phyloP scores from a whole-genome alignment of 1,140 invertebrate species.

The Drosophila ohnishii region DNA sequence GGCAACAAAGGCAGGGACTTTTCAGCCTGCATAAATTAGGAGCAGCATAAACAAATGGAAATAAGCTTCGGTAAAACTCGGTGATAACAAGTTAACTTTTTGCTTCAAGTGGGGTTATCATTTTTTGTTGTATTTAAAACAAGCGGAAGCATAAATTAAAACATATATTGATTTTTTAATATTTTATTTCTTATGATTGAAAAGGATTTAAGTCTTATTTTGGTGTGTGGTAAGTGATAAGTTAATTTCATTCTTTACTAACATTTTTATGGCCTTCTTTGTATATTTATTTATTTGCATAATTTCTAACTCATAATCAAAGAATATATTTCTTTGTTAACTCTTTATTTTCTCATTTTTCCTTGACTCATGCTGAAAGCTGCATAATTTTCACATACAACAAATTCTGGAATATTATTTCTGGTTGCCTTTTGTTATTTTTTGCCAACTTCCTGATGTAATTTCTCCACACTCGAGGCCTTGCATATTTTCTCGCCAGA shows the following conservation, averaged over 20 bases:
- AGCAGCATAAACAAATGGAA: constrained; percentile 25
- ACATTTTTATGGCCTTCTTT: not conserved
- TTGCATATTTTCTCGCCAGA: not conserved
- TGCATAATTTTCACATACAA: not conserved
- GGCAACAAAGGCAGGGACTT: not conserved
- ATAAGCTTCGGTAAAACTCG: constrained; percentile 6
- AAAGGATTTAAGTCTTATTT: not conserved
- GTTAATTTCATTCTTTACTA: not conserved
- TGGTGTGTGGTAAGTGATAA: not conserved
- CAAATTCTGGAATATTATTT: not conserved
- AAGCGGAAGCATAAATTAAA: not conserved
- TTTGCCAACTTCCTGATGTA: constrained; percentile 8
- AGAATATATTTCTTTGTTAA: not conserved
- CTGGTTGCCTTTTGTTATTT: not conserved
- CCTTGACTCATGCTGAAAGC: not conserved
- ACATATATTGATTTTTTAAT: not conserved
- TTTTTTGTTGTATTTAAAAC: constrained; percentile 8
- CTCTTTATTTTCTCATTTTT: not conserved
- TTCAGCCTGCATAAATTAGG: constrained; percentile 52
- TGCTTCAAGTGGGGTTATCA: constrained; percentile 34
- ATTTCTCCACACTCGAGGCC: not conserved
- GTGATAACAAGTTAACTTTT: constrained; percentile 25
- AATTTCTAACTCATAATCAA: not conserved
- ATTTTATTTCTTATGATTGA: not conserved
- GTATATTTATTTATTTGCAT: not conserved